Percentiles rank a stretch among this genome's conserved stretches.
Conservation (phyloP, 2,113 vertebrate genomes). For the Furnarius figulus region DNA sequence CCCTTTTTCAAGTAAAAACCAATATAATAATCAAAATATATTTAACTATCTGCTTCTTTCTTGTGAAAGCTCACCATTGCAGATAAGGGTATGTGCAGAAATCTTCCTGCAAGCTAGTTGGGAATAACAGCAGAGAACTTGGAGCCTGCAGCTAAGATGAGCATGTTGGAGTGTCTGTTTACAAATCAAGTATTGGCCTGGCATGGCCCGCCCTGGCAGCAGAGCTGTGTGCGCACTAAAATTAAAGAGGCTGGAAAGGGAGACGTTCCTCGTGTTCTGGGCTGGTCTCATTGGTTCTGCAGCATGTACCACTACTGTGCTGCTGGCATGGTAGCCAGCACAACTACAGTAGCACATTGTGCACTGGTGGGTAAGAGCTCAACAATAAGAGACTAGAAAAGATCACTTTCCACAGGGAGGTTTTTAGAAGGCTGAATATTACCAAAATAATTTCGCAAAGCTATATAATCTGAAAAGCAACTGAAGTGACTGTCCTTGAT, state of each 20-base stretch:
- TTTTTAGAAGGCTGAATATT: constrained; percentile 26
- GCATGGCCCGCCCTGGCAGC: constrained; percentile 49
- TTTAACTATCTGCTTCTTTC: neutral
- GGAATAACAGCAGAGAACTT: neutral
- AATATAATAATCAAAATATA: neutral
- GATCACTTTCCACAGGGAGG: neutral
- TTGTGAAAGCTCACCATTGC: neutral
- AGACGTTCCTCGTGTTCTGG: constrained; percentile 25
- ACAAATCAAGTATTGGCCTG: constrained; percentile 41
- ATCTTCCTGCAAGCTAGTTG: neutral
- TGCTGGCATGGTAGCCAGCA: neutral
- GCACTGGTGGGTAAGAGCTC: neutral
- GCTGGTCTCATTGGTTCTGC: neutral
- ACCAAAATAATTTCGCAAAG: constrained; percentile 35
- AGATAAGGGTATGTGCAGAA: neutral
- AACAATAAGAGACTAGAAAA: constrained; percentile 1
- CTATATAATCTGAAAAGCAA: constrained; percentile 40
- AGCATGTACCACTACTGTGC: neutral
- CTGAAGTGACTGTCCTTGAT: constrained; percentile 15
- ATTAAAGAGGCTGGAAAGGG: constrained; percentile 55
- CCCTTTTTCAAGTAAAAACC: neutral
- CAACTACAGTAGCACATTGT: constrained; percentile 3
- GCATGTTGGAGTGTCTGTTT: constrained; percentile 39
- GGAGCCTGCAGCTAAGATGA: neutral
- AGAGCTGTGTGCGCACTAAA: neutral